Percentiles rank a stretch among this genome's conserved stretches.
Conservation (phyloP, 2,888 invertebrate species). For the Hypomecis atomaria region DNA sequence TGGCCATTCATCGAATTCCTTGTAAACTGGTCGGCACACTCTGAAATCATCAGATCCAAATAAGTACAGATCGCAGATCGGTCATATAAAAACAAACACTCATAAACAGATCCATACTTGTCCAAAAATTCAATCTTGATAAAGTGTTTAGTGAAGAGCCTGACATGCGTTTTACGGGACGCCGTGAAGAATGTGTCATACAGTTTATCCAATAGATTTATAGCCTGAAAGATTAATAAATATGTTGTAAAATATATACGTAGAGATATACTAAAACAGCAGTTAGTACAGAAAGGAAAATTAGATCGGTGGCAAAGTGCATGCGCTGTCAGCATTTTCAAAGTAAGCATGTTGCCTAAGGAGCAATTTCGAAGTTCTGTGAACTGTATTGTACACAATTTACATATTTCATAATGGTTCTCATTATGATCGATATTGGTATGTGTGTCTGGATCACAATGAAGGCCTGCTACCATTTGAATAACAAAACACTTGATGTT, state of each 20-base stretch:
- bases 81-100: slow-evolving; percentile 37
- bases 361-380: slow-evolving; percentile 20
- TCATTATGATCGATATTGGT: slow-evolving; percentile 6
- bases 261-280: slow-evolving; percentile 37
- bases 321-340: slow-evolving; percentile 31
- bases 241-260: slow-evolving; percentile 75
- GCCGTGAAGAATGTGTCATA: slow-evolving; percentile 82
- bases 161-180: slow-evolving; percentile 84
- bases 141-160: slow-evolving; percentile 87
- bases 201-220: slow-evolving; percentile 88
- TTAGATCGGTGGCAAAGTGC: slow-evolving; percentile 33
- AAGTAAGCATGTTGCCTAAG: slow-evolving; percentile 8
- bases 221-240: slow-evolving; percentile 84
- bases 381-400: slow-evolving; percentile 4
- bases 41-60: slow-evolving; percentile 61
- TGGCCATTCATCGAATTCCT: slow-evolving; percentile 87
- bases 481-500: slow-evolving; percentile 35
- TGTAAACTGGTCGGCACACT: slow-evolving; percentile 85
- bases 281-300: slow-evolving; percentile 43
- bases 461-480: slow-evolving; percentile 25
- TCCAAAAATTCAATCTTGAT: slow-evolving; percentile 89
- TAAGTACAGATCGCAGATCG: slow-evolving; percentile 26
- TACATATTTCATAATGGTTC: slow-evolving; percentile 4
- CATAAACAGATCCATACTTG: slow-evolving; percentile 77
- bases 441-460: slow-evolving; percentile 4